These are phyloP conservation scores for Spea multiplicata DNA, from an alignment of 2,113 vertebrate genomes.

Conservation along the genomic window DNA sequence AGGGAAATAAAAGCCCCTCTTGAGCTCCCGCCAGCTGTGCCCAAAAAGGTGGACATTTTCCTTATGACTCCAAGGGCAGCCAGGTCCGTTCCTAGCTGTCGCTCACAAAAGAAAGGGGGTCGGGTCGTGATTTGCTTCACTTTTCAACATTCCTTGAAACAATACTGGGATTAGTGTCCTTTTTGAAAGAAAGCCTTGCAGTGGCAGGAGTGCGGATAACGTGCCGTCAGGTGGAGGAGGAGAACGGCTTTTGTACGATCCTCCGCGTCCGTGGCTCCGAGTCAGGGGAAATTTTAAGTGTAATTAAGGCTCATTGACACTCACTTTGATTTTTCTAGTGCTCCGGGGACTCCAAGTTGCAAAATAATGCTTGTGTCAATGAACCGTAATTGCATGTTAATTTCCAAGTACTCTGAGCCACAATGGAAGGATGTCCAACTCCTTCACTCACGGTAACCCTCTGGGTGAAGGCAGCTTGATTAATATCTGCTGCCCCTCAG, in stretches of 20 bases:
- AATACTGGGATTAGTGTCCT: too few species aligned
- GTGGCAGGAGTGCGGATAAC: neutral
- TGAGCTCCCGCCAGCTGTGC: too few species aligned
- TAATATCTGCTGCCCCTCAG: too few species aligned
- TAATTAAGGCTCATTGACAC: constrained; percentile 29
- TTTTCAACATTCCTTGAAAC: too few species aligned
- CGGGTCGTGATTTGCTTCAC: too few species aligned
- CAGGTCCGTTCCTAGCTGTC: too few species aligned
- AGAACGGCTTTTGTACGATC: neutral
- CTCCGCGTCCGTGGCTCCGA: neutral
- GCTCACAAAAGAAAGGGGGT: too few species aligned
- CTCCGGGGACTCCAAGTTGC: constrained; percentile 11
- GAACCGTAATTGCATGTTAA: constrained; percentile 16
- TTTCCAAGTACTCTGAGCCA: constrained; percentile 12
- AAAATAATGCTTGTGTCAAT: constrained; percentile 24
- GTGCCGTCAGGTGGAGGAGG: neutral
- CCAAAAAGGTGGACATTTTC: too few species aligned
- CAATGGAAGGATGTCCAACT: neutral
- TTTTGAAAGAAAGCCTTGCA: too few species aligned
- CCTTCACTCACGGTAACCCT: neutral
- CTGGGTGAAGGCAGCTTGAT: neutral
- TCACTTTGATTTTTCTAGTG: constrained; percentile 4
- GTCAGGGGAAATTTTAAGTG: constrained; percentile 12
- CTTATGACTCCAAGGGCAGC: too few species aligned
- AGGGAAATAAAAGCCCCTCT: too few species aligned